These are phyloP conservation scores for Rhinoderma darwinii DNA, from an alignment of 2,113 vertebrate species.

Conservation along the genomic window DNA sequence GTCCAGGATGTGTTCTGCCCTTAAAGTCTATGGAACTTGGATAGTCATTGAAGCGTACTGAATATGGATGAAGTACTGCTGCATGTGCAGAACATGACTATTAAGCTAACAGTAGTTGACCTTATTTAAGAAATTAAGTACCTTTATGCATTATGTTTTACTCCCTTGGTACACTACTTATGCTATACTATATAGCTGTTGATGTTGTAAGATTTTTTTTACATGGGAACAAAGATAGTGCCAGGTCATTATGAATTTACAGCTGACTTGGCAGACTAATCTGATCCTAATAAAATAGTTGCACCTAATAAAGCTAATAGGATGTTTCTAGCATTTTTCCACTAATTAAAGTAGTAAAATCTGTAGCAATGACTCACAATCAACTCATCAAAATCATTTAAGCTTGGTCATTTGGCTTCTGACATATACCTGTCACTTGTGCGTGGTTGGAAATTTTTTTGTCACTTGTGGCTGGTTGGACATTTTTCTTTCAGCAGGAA, in stretches of 20 bases:
- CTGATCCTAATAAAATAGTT: conserved; percentile 31
- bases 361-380: conserved; percentile 35
- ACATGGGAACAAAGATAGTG: conserved; percentile 36
- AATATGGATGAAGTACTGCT: conserved; percentile 35
- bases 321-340: conserved; percentile 34
- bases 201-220: conserved; percentile 19
- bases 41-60: conserved; percentile 40
- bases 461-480: not conserved
- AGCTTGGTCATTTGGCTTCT: not conserved
- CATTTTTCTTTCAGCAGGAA: not conserved
- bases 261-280: conserved; percentile 36
- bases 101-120: conserved; percentile 51
- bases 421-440: conserved; percentile 13
- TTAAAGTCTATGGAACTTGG: conserved; percentile 29
- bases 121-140: conserved; percentile 45
- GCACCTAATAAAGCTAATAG: conserved; percentile 45
- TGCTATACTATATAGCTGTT: not conserved
- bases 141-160: conserved; percentile 28
- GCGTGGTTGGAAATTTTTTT: not conserved
- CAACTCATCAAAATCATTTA: conserved; percentile 39
- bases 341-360: not conserved
- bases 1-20: conserved; percentile 3
- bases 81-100: conserved; percentile 41
- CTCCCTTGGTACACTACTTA: conserved; percentile 32
- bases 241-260: conserved; percentile 39